These are phyloP conservation scores for Palythoa heliodiscus DNA, from an alignment of 92 coral and sea anemone species.

Conservation along the genomic window DNA sequence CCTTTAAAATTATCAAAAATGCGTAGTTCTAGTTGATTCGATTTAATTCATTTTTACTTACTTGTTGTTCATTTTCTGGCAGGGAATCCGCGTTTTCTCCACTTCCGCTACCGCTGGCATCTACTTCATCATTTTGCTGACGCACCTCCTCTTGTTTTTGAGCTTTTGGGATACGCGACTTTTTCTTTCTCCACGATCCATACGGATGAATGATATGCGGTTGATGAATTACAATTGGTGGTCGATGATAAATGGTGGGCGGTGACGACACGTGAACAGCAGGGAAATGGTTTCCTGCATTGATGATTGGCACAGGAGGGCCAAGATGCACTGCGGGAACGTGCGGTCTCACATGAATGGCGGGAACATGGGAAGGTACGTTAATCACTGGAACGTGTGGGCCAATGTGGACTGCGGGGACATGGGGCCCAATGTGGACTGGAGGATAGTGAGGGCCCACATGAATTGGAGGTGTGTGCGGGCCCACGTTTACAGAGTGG, in stretches of 20 bases:
- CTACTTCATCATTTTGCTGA: conserved; percentile 36
- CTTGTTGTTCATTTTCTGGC: conserved; percentile 4
- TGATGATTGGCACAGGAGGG: conserved; percentile 97
- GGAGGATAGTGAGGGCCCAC: conserved; percentile 99
- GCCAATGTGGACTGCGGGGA: conserved; percentile 98
- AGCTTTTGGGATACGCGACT: conserved; percentile 67
- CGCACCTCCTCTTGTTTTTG: conserved; percentile 30
- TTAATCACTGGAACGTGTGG: conserved; percentile 99
- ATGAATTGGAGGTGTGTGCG: conserved; percentile 99
- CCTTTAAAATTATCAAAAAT: no score
- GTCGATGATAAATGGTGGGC: conserved; percentile 99
- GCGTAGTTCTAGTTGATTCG: not conserved
- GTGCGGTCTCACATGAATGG: conserved; percentile 97
- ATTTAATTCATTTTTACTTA: not conserved
- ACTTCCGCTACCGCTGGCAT: conserved; percentile 32
- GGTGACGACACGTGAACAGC: conserved; percentile 99
- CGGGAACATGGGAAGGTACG: conserved; percentile 99
- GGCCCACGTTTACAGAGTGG: conserved; percentile 98
- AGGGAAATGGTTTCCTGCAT: conserved; percentile 99
- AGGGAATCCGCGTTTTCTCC: conserved; percentile 18
- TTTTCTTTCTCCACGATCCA: conserved; percentile 82
- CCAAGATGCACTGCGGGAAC: conserved; percentile 99
- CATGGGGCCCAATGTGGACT: conserved; percentile 99
- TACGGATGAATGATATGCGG: conserved; percentile 98
- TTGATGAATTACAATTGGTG: conserved; percentile 98